These are phyloP conservation scores for Dryobotodes eremita DNA, from an alignment of 2,888 invertebrate genomes.

Conservation along the genomic window DNA sequence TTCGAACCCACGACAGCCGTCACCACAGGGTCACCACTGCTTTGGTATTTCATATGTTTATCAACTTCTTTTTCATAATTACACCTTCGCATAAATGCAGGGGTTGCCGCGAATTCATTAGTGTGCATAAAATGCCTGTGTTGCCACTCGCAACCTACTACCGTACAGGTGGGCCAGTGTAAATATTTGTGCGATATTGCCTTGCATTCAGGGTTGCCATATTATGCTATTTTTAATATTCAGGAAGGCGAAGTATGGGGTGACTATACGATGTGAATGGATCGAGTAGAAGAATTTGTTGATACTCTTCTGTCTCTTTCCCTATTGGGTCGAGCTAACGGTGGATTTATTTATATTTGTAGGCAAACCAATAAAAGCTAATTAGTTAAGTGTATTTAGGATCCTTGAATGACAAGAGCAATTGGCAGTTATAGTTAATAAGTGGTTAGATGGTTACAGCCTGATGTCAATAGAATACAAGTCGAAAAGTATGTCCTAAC, in stretches of 20 bases:
- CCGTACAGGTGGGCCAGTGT: constrained; percentile 41
- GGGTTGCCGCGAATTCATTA: constrained; percentile 51
- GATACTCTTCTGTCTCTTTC: neutral
- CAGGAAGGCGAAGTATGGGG: neutral
- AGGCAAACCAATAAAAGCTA: neutral
- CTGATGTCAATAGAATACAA: neutral
- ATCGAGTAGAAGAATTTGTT: neutral
- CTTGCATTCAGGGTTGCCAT: constrained; percentile 38
- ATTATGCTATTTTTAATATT: constrained; percentile 39
- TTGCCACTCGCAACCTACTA: constrained; percentile 63
- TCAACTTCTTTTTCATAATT: constrained; percentile 32
- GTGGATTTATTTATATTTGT: neutral
- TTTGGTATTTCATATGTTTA: neutral
- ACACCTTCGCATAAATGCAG: constrained; percentile 26
- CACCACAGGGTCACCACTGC: too few relatives aligned
- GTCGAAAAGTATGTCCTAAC: neutral
- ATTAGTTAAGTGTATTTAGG: constrained; percentile 3
- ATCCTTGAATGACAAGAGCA: neutral
- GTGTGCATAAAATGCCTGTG: constrained; percentile 58
- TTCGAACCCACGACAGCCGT: too few relatives aligned
- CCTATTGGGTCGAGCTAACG: neutral
- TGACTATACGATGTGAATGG: neutral
- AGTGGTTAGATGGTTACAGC: neutral
- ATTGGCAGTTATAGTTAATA: neutral
- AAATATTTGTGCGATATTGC: constrained; percentile 64